Percentiles rank a stretch among this genome's conserved stretches.
Conservation (phyloP, 2,113 vertebrate species). For the Sinosuthora webbiana region DNA sequence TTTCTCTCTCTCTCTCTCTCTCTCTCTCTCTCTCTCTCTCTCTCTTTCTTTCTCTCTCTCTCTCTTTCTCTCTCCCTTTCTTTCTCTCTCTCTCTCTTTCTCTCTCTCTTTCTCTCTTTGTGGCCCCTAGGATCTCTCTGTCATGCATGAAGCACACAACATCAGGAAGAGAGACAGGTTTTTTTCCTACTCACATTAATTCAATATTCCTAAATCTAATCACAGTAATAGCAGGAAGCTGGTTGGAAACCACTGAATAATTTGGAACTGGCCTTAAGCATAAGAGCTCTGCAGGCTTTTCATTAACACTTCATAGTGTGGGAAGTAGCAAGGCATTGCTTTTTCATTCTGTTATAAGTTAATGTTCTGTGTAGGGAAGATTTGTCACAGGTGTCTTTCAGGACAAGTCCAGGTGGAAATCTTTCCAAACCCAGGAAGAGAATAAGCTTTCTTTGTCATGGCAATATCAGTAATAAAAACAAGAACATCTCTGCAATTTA, state of each 20-base stretch:
- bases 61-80: neutral
- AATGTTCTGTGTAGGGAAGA: neutral
- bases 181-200: neutral
- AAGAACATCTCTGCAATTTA: neutral
- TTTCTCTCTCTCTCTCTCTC: no score
- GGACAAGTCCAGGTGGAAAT: neutral
- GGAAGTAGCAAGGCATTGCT: neutral
- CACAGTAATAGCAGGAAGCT: neutral
- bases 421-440: neutral
- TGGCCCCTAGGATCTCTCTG: neutral
- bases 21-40: no score
- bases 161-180: accelerated
- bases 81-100: no score
- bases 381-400: neutral
- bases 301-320: neutral
- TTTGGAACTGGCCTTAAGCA: neutral
- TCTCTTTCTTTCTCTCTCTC: no score
- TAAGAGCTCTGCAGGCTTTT: neutral
- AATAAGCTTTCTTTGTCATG: neutral
- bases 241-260: neutral
- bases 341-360: neutral
- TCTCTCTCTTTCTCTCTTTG: neutral
- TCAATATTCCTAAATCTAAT: neutral
- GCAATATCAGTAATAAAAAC: neutral
- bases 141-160: neutral